Percentiles rank a stretch among this genome's conserved stretches.
Conservation (phyloP, 2,113 vertebrate genomes). For the Festucalex cinctus region DNA sequence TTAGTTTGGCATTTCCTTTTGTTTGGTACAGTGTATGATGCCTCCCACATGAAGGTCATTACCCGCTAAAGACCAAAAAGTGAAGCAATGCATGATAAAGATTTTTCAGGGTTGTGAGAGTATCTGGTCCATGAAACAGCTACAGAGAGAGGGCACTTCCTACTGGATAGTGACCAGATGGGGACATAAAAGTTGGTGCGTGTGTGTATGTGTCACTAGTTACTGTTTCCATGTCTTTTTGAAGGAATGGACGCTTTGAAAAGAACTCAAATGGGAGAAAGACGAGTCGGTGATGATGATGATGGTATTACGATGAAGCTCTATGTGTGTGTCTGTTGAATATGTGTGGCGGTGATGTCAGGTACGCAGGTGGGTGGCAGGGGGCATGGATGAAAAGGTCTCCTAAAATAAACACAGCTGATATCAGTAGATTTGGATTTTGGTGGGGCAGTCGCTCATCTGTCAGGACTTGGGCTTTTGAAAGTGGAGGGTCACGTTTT, state of each 20-base stretch:
- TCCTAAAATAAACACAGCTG: slow-evolving; percentile 63
- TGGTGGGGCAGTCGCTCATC: neutral
- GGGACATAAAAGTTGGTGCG: slow-evolving; percentile 48
- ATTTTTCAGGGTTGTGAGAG: slow-evolving; percentile 46
- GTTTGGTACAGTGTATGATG: neutral
- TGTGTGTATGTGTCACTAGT: slow-evolving; percentile 34
- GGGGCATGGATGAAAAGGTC: slow-evolving; percentile 53
- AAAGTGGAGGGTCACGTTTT: neutral
- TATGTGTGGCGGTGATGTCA: slow-evolving; percentile 46
- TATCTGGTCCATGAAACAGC: slow-evolving; percentile 47
- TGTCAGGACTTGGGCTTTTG: neutral
- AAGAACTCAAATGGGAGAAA: slow-evolving; percentile 44
- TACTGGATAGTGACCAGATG: slow-evolving; percentile 64
- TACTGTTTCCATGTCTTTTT: slow-evolving; percentile 43
- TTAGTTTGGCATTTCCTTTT: neutral
- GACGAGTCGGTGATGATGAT: slow-evolving; percentile 30
- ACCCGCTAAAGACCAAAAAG: slow-evolving; percentile 38
- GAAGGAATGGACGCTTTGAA: slow-evolving; percentile 54
- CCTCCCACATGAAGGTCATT: slow-evolving; percentile 25
- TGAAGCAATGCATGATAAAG: slow-evolving; percentile 16
- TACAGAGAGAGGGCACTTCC: slow-evolving; percentile 48
- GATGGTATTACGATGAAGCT: slow-evolving; percentile 10
- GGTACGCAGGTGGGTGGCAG: slow-evolving; percentile 63
- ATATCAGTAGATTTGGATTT: slow-evolving; percentile 30
- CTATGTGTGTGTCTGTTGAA: slow-evolving; percentile 19